Evolutionary conservation across 2,888 invertebrate species (phyloP).

Genomic region (Apeira syringaria): DNA sequence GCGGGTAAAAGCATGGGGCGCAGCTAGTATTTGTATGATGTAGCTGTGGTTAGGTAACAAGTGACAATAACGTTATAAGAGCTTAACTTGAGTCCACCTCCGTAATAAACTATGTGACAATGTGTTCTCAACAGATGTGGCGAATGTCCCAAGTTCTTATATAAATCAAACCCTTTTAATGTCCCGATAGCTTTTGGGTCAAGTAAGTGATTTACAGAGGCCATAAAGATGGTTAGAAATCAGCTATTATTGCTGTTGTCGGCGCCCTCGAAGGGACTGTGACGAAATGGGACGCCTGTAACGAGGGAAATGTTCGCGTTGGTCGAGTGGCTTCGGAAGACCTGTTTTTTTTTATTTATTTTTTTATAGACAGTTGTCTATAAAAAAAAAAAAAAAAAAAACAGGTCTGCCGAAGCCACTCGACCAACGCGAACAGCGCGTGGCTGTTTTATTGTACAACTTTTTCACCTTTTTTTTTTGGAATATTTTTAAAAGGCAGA

Average conservation of each 20-base stretch:
- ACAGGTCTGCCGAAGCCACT: no score
- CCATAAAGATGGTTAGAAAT: slow-evolving; percentile 70
- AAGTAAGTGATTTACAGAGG: slow-evolving; percentile 73
- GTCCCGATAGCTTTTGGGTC: slow-evolving; percentile 69
- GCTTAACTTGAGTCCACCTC: slow-evolving; percentile 57
- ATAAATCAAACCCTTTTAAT: slow-evolving; percentile 82
- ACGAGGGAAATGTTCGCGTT: slow-evolving; percentile 27
- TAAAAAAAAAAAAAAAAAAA: no score
- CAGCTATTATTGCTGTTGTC: slow-evolving; percentile 66
- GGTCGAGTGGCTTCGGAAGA: slow-evolving; percentile 17
- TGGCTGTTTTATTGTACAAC: no score
- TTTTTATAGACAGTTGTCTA: no score
- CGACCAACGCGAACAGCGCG: slow-evolving; percentile 17
- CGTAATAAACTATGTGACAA: slow-evolving; percentile 66
- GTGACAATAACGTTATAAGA: slow-evolving; percentile 26
- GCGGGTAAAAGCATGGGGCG: no score
- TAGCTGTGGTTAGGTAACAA: no score
- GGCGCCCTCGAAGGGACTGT: slow-evolving; percentile 59
- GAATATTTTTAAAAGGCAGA: no score
- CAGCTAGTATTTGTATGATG: no score
- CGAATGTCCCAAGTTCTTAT: slow-evolving; percentile 74
- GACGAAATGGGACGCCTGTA: slow-evolving; percentile 53
- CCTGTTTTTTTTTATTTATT: no score
- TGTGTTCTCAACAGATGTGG: slow-evolving; percentile 70
- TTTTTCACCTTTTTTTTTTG: no score